Percentiles rank a stretch among this genome's conserved stretches.
Evolutionary conservation across 2,797 vertebrate genomes (phyloP).

Genomic region (Morus bassanus): DNA sequence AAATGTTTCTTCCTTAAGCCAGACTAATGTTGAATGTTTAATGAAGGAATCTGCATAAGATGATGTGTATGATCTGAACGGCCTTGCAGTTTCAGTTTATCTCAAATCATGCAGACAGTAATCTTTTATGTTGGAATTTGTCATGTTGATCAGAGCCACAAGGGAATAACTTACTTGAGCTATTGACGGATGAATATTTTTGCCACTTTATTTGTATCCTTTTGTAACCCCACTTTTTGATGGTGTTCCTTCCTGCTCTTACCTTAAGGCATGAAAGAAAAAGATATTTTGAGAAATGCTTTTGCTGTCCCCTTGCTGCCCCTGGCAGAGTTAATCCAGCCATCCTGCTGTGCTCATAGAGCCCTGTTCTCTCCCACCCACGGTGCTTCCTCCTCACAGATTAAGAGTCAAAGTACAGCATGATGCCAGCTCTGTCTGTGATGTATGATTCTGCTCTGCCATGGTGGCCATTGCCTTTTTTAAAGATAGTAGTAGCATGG

Average conservation of each 20-base stretch:
- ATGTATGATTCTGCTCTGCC: slow-evolving; percentile 17
- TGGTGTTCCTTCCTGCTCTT: slow-evolving; percentile 46
- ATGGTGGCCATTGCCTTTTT: slow-evolving; percentile 11
- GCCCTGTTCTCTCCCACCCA: slow-evolving; percentile 49
- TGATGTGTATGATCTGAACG: background rate
- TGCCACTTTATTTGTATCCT: slow-evolving; percentile 35
- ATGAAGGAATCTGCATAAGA: slow-evolving; percentile 34
- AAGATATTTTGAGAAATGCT: slow-evolving; percentile 60
- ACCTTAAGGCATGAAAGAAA: slow-evolving; percentile 54
- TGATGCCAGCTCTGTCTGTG: slow-evolving; percentile 30
- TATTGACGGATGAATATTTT: background rate
- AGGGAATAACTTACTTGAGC: background rate
- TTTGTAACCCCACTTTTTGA: slow-evolving; percentile 39
- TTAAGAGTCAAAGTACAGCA: slow-evolving; percentile 68
- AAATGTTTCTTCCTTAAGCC: slow-evolving; percentile 34
- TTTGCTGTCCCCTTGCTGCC: slow-evolving; percentile 49
- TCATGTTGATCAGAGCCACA: background rate
- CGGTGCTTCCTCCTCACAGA: slow-evolving; percentile 62
- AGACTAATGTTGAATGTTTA: slow-evolving; percentile 34
- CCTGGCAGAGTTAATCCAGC: slow-evolving; percentile 41
- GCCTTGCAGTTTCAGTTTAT: slow-evolving; percentile 1
- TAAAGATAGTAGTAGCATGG: background rate
- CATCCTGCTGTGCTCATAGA: slow-evolving; percentile 48
- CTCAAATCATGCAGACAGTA: background rate
- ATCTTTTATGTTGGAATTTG: background rate